These are phyloP conservation scores for Steinernema feltiae DNA, from an alignment of 1,140 invertebrate genomes.

Conservation along the genomic window DNA sequence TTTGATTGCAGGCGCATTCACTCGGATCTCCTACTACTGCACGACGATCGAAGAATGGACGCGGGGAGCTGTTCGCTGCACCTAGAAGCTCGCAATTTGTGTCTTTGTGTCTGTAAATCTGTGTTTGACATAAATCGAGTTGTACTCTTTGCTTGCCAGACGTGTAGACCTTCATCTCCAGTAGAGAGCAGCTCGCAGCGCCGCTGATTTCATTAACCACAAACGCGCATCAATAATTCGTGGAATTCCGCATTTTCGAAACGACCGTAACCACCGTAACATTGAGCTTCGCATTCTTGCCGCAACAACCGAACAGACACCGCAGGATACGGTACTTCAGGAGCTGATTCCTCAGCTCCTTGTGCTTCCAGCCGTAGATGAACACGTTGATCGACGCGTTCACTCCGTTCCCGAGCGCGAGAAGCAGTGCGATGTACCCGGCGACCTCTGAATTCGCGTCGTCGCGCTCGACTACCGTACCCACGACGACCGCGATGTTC, in stretches of 20 bases:
- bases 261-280: background rate
- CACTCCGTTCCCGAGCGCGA: background rate
- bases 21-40: too few species aligned
- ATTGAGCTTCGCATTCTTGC: background rate
- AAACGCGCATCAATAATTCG: too few species aligned
- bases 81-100: too few species aligned
- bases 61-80: too few species aligned
- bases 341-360: background rate
- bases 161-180: too few species aligned
- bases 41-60: too few species aligned
- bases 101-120: too few species aligned
- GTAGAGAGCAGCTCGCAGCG: too few species aligned
- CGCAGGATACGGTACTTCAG: background rate
- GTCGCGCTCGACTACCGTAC: background rate
- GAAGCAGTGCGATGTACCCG: background rate
- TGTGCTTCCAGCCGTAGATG: slow-evolving; percentile 13
- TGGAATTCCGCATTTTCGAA: background rate
- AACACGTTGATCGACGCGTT: slow-evolving; percentile 1
- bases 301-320: background rate
- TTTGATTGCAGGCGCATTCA: too few species aligned
- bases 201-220: too few species aligned
- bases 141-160: too few species aligned
- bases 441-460: background rate
- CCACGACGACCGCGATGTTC: background rate
- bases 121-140: too few species aligned